These are phyloP conservation scores for Carabus problematicus DNA, from an alignment of 2,888 invertebrate species.

Conservation along the genomic window DNA sequence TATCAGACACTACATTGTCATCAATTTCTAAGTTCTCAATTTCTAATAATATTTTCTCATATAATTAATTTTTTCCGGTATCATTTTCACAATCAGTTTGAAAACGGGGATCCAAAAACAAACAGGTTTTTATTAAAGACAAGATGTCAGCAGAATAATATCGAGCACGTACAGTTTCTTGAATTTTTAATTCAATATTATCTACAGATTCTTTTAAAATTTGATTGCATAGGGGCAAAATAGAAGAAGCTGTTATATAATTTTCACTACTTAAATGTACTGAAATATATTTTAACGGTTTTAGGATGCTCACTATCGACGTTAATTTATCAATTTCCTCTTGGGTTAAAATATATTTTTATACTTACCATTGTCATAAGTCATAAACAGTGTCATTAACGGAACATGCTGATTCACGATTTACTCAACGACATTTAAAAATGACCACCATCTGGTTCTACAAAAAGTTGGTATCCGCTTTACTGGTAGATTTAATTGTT, in stretches of 20 bases:
- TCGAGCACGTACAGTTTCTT: constrained; percentile 9
- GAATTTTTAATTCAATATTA: constrained; percentile 2
- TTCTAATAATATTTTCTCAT: too few species aligned
- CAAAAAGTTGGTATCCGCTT: constrained; percentile 3
- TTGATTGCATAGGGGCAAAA: constrained; percentile 3
- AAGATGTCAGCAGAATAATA: constrained; percentile 4
- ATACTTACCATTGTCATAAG: too few species aligned
- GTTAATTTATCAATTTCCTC: constrained; percentile 9
- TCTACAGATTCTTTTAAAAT: constrained; percentile 6
- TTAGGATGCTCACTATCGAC: constrained; percentile 5
- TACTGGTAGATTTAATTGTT: constrained; percentile 7
- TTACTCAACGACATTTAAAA: too few species aligned
- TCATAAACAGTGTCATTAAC: too few species aligned
- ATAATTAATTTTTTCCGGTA: too few species aligned
- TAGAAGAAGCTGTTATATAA: constrained; percentile 10
- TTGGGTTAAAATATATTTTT: constrained; percentile 6
- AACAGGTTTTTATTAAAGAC: constrained; percentile 9
- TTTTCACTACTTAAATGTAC: constrained; percentile 11
- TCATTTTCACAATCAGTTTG: too few species aligned
- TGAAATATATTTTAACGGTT: constrained; percentile 1
- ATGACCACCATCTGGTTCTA: too few species aligned
- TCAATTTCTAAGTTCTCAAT: too few species aligned
- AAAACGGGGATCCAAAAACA: constrained; percentile 13
- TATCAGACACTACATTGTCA: too few species aligned
- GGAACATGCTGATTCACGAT: too few species aligned